These are phyloP conservation scores for Amiota communis DNA, from an alignment of 2,888 invertebrate genomes.

Conservation along the genomic window DNA sequence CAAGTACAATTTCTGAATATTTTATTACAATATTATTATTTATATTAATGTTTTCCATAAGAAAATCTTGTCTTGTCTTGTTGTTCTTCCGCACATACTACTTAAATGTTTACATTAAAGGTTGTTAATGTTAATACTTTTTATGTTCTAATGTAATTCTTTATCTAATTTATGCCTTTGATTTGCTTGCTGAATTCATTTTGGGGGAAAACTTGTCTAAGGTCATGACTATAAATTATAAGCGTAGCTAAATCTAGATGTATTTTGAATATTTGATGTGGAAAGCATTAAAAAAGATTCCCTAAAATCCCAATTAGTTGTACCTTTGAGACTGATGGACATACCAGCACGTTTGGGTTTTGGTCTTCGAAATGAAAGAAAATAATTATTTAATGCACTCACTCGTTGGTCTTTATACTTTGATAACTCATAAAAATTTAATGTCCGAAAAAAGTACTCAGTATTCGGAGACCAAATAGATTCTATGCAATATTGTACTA, in stretches of 20 bases:
- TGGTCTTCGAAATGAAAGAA: conserved; percentile 37
- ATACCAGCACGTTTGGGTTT: conserved; percentile 2
- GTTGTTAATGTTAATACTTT: no score
- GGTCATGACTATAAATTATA: conserved; percentile 64
- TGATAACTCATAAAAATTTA: conserved; percentile 64
- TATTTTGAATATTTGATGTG: conserved; percentile 15
- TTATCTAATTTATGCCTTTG: no score
- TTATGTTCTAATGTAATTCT: no score
- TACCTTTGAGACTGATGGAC: neutral
- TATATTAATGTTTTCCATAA: neutral
- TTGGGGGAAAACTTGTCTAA: conserved; percentile 60
- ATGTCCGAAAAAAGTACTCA: conserved; percentile 50
- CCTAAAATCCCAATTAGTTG: no score
- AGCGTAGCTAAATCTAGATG: neutral
- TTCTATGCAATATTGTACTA: neutral
- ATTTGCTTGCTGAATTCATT: conserved; percentile 6
- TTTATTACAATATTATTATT: neutral
- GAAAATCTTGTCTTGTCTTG: conserved; percentile 11
- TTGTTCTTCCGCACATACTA: neutral
- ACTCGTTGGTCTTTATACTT: conserved; percentile 31
- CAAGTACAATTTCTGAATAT: conserved; percentile 13
- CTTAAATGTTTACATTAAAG: no score
- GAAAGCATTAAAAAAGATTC: no score
- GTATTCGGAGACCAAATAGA: neutral
- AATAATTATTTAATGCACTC: conserved; percentile 57